A percentile compares a stretch with the other conserved stretches of the same genome.
These are phyloP conservation scores for Notodonta ziczac DNA, from an alignment of 2,888 invertebrate species.

Conservation along the genomic window DNA sequence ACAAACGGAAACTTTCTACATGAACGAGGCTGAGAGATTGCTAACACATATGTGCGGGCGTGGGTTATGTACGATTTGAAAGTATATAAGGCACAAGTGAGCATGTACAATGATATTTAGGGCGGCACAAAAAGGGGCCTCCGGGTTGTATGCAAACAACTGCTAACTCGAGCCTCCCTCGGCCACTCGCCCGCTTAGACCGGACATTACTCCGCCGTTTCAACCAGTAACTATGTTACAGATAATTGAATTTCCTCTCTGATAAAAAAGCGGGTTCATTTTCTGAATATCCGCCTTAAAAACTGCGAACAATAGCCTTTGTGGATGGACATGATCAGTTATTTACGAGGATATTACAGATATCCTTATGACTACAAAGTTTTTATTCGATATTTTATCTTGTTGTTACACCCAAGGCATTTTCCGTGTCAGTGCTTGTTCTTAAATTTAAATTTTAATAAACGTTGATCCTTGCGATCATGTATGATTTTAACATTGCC, in stretches of 20 bases:
- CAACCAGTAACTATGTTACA: conserved; percentile 53
- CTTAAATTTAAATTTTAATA: too few species aligned
- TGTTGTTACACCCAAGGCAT: background rate
- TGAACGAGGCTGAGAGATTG: conserved; percentile 10
- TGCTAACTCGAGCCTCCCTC: conserved; percentile 44
- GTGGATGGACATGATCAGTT: conserved; percentile 3
- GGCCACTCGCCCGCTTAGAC: conserved; percentile 32
- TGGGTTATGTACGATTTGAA: conserved; percentile 5
- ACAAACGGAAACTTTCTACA: conserved; percentile 27
- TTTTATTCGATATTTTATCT: background rate
- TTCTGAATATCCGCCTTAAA: conserved; percentile 19
- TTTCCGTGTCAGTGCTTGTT: background rate
- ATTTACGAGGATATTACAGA: background rate
- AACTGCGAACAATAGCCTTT: conserved; percentile 19
- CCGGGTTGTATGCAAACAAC: conserved; percentile 62
- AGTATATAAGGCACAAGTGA: conserved; percentile 10
- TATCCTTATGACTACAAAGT: background rate
- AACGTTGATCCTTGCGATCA: too few species aligned
- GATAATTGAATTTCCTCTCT: conserved; percentile 52
- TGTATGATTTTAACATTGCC: background rate
- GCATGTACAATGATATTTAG: conserved; percentile 31
- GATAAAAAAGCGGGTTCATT: conserved; percentile 28
- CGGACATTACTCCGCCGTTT: conserved; percentile 44
- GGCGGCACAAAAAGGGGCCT: conserved; percentile 33
- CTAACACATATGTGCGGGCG: background rate